Evolutionary conservation across 64 coral and sea anemone species (phyloP).

Genomic region (Montipora sp.): DNA sequence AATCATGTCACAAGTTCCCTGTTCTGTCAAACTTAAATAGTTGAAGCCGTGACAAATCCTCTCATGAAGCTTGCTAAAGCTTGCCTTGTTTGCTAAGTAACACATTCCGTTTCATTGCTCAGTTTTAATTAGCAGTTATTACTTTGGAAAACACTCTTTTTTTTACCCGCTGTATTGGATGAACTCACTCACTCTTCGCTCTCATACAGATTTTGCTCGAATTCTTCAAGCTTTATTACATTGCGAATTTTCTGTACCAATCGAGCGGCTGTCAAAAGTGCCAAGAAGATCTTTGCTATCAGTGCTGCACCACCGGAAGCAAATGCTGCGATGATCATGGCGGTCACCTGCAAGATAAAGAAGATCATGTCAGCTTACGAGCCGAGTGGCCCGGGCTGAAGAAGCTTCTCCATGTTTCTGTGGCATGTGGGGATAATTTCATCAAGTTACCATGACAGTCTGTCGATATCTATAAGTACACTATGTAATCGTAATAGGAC

Average conservation of each 20-base stretch:
- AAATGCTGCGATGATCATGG: conserved; percentile 52
- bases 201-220: conserved; percentile 8
- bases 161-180: no score
- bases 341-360: neutral
- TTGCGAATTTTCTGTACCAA: conserved; percentile 47
- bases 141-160: neutral
- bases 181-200: neutral
- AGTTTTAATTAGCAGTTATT: neutral
- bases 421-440: no score
- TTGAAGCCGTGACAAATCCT: no score
- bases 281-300: conserved; percentile 46
- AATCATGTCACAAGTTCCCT: no score
- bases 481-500: no score
- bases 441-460: no score
- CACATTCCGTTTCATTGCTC: neutral
- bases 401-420: neutral
- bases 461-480: no score
- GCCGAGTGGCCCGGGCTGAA: no score
- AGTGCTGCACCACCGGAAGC: conserved; percentile 39
- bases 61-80: no score
- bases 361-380: neutral
- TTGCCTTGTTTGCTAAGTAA: no score
- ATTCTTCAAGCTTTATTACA: conserved; percentile 39
- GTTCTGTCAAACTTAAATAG: no score
- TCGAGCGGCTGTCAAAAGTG: neutral